Conservation (phyloP, 2,797 vertebrate species). For the Micrastur ruficollis region DNA sequence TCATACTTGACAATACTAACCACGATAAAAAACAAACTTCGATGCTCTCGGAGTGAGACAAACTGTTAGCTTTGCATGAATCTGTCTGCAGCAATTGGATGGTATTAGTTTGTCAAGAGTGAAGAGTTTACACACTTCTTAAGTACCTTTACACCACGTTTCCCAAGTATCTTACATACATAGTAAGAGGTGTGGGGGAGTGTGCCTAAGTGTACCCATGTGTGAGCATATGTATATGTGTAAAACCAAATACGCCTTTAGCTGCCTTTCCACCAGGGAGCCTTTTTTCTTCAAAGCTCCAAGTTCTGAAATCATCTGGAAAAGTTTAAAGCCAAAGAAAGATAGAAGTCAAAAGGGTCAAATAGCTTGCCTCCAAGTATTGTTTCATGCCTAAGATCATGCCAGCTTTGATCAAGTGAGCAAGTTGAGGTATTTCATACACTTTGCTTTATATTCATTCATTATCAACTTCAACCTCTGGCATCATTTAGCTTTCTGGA, state of each 20-base stretch:
- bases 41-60: background rate
- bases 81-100: background rate
- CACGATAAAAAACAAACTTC: background rate
- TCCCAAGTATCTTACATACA: background rate
- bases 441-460: background rate
- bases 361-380: background rate
- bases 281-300: background rate
- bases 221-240: accelerated
- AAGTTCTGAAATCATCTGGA: background rate
- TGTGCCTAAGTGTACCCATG: accelerated
- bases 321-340: background rate
- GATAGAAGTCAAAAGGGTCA: background rate
- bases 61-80: background rate
- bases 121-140: background rate
- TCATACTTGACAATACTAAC: background rate
- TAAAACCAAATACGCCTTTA: background rate
- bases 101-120: background rate
- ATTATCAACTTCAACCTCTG: background rate
- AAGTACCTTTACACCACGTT: background rate
- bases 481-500: slow-evolving; percentile 11
- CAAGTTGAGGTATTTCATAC: background rate
- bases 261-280: background rate
- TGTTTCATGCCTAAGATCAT: background rate
- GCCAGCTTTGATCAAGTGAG: background rate
- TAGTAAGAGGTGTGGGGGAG: background rate